Evolutionary conservation across 2,113 vertebrate genomes (phyloP), one percentile per base, ranked within the genome.

Genomic region (Indri indri): DNA sequence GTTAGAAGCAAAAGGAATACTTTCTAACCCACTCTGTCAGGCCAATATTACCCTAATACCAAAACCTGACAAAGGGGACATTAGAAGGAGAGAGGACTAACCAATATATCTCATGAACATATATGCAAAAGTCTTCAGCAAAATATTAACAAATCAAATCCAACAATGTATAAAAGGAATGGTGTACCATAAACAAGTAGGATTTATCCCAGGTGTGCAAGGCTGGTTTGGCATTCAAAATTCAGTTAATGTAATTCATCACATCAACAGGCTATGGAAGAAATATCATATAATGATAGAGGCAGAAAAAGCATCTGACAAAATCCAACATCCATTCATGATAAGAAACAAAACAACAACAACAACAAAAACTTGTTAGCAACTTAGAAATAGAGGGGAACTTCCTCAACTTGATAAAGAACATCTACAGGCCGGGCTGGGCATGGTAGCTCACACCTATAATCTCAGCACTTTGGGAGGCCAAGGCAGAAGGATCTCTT

Each of bases 61-160:
- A 93, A 97, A 91, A 47, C 40, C 74, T 90, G 40, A 59, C 18
- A 74, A 89, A 90, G 52, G 52, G 4, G 66, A 47, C 90, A 87
- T 82, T 82, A 59, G 45, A 94, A 52, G 42, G 59, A 81, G 42
- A 59, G 61, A 90, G 66, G 66, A 32, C 22, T 76, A 27, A 91
- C 61, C 25, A 63, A 45, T 63, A 37, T 65, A 71, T 37, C 59
- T 83, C 57, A 66, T 68, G 23, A 54, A 68, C 71, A 57, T 40
- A 79, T 57, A 88, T 66, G 23, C 17, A 37, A 42, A 81, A 65
- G 37, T 57, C 30, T n/a, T 73, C 54, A 83, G 65, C 45, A 57
- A 84, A 89, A 71, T 34, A 52, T 70, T 77, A 83, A 14, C 10
- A 20, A 22, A 20, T 57, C 54, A 22, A 57, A 57, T 7, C 54